A percentile compares a stretch with the other conserved stretches of the same genome.
These are phyloP conservation scores for Bombycilla garrulus DNA, from an alignment of 2,113 vertebrate genomes.

Conservation along the genomic window DNA sequence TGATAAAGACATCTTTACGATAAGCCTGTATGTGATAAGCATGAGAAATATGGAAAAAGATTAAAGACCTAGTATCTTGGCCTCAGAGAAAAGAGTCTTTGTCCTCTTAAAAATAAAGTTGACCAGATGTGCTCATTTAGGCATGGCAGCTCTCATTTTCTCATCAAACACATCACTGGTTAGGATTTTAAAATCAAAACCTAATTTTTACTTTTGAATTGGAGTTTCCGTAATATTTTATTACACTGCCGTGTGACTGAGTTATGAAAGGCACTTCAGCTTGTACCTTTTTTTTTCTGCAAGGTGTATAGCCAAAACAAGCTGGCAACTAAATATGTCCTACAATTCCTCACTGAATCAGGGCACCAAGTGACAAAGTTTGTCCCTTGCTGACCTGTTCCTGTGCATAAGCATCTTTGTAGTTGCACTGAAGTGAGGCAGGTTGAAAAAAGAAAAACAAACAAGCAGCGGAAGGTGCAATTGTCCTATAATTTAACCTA, in stretches of 20 bases:
- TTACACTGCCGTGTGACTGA: background rate
- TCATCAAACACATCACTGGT: background rate
- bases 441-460: background rate
- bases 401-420: background rate
- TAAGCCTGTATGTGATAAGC: constrained; percentile 48
- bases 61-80: constrained; percentile 65
- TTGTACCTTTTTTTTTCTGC: background rate
- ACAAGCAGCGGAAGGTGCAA: background rate
- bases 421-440: background rate
- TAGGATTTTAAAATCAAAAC: background rate
- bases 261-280: background rate
- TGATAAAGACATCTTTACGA: constrained; percentile 54
- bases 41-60: constrained; percentile 71
- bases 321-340: background rate
- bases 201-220: background rate
- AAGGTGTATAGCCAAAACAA: background rate
- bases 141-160: background rate
- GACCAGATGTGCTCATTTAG: constrained; percentile 61
- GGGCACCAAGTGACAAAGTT: background rate
- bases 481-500: background rate
- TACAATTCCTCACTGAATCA: background rate
- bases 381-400: background rate
- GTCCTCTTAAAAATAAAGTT: constrained; percentile 52
- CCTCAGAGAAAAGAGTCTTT: constrained; percentile 64
- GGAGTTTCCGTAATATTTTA: background rate